Percentiles rank a stretch among this genome's conserved stretches.
Conservation (phyloP, 2,113 vertebrate species). For the Miniopterus natalensis region DNA sequence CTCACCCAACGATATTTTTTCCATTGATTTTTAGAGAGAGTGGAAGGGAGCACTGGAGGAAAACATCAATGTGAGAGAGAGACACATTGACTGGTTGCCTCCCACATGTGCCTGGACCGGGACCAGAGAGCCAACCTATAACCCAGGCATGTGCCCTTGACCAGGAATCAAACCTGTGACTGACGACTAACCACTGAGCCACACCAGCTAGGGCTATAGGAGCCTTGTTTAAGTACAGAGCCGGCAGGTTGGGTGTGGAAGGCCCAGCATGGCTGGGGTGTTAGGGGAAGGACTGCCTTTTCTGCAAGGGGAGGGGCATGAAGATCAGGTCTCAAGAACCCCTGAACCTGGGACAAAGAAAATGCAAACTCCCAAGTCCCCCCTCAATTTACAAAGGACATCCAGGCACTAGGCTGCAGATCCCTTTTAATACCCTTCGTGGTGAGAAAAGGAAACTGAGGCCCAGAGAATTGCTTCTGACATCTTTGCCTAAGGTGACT, state of each 20-base stretch:
- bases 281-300: neutral
- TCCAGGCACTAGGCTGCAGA: no score
- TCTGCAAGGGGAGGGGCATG: neutral
- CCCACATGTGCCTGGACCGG: no score
- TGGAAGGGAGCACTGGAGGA: no score
- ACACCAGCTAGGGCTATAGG: no score
- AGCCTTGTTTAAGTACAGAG: neutral
- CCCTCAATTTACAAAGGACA: neutral
- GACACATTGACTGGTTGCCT: no score
- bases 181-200: no score
- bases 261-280: accelerated
- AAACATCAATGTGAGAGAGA: no score
- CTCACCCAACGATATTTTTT: no score
- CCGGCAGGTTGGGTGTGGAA: neutral
- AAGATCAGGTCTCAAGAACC: neutral
- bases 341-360: neutral
- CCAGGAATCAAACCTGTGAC: no score
- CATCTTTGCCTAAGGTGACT: neutral
- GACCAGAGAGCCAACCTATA: no score
- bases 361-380: neutral
- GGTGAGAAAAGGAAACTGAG: neutral
- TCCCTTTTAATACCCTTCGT: accelerated
- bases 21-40: no score
- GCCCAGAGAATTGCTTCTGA: neutral
- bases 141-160: no score